Percentiles rank a stretch among this genome's conserved stretches.
Evolutionary conservation across 2,113 vertebrate species (phyloP).

Genomic region (Typhlomys cinereus): DNA sequence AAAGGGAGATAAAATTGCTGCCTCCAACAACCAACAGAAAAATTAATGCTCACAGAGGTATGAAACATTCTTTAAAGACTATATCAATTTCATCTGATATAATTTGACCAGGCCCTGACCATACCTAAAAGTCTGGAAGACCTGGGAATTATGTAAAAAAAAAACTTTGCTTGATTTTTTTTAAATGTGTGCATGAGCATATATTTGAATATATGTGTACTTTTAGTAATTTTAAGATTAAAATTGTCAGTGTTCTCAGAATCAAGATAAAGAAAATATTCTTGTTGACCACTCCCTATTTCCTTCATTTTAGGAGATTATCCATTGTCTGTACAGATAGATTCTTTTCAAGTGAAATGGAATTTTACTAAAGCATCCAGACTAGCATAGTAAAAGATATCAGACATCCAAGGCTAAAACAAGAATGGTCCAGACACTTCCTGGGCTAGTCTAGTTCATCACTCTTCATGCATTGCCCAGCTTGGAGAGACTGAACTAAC

Average conservation of each 20-base stretch:
- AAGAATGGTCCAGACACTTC: not conserved
- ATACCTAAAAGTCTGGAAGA: not conserved
- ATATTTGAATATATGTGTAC: too few relatives aligned
- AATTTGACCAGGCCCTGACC: not conserved
- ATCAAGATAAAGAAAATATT: not conserved
- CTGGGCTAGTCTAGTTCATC: too few relatives aligned
- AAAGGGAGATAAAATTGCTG: not conserved
- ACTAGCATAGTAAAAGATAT: not conserved
- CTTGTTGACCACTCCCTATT: not conserved
- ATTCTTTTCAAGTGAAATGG: not conserved
- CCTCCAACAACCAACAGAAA: not conserved
- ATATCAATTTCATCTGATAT: constrained; percentile 1
- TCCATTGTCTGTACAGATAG: not conserved
- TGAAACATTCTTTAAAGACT: not conserved
- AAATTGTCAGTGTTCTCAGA: not conserved
- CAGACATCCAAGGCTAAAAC: not conserved
- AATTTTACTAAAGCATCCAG: not conserved
- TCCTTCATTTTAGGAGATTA: not conserved
- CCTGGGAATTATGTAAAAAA: not conserved
- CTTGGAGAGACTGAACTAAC: not conserved
- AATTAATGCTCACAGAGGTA: not conserved
- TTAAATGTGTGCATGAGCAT: too few relatives aligned
- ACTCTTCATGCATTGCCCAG: not conserved
- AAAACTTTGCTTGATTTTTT: too few relatives aligned
- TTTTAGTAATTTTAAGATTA: constrained; percentile 35